Evolutionary conservation across 2,797 vertebrate species (phyloP).

Genomic region (Sebastes trivittatus): DNA sequence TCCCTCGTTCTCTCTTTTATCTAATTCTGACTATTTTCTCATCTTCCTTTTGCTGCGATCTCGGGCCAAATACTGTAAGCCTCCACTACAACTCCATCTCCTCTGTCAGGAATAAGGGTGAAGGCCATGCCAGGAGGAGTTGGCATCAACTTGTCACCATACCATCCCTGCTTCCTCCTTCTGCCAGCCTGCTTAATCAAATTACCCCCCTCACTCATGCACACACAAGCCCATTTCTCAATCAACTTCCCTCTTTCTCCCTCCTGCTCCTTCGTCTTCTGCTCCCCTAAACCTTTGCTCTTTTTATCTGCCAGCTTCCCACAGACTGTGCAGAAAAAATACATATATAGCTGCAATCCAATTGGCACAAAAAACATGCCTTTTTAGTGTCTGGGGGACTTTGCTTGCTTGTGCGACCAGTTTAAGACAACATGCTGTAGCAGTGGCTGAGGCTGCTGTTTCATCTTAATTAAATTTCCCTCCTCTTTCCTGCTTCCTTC

Average conservation of each 20-base stretch:
- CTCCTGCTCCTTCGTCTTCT: slow-evolving; percentile 10
- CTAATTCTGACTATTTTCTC: slow-evolving; percentile 32
- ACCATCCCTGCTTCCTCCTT: slow-evolving; percentile 82
- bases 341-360: background rate
- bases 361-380: background rate
- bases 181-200: slow-evolving; percentile 91
- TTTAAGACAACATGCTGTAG: slow-evolving; percentile 68
- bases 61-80: slow-evolving; percentile 21
- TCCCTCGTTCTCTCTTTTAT: slow-evolving; percentile 1
- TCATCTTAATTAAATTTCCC: slow-evolving; percentile 96
- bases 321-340: slow-evolving; percentile 19
- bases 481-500: slow-evolving; percentile 80
- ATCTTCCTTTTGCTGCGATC: slow-evolving; percentile 11
- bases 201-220: slow-evolving; percentile 82
- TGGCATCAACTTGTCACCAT: slow-evolving; percentile 84
- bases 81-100: slow-evolving; percentile 45
- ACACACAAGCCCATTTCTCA: slow-evolving; percentile 64
- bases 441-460: slow-evolving; percentile 88
- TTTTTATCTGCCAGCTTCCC: slow-evolving; percentile 18
- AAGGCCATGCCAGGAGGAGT: slow-evolving; percentile 74
- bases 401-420: background rate
- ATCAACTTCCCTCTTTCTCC: slow-evolving; percentile 41
- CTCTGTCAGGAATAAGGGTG: slow-evolving; percentile 60
- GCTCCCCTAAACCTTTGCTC: slow-evolving; percentile 25
- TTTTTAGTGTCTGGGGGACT: background rate